A percentile compares a stretch with the other conserved stretches of the same genome.
Evolutionary conservation across 53 echinoderm and acorn worm species (phyloP).

Genomic region (Antedon mediterranea): DNA sequence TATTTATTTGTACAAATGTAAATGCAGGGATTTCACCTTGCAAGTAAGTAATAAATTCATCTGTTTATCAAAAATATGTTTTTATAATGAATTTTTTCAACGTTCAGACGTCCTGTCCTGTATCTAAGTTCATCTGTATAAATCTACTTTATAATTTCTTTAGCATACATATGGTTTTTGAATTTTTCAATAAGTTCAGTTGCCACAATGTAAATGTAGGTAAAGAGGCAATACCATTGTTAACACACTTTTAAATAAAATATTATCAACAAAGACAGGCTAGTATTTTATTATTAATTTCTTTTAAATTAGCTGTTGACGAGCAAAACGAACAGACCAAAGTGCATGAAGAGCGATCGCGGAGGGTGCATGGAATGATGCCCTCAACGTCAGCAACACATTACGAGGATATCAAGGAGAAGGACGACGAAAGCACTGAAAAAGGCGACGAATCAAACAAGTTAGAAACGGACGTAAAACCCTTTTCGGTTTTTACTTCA

Average conservation of each 20-base stretch:
- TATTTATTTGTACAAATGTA: background rate
- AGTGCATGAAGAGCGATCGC: conserved; percentile 60
- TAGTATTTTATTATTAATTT: background rate
- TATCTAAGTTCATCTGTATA: no score
- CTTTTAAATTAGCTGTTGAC: conserved; percentile 58
- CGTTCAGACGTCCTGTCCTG: no score
- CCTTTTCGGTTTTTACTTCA: conserved; percentile 9
- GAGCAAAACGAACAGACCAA: conserved; percentile 94
- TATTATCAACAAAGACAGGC: background rate
- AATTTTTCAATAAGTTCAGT: no score
- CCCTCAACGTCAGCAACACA: conserved; percentile 30
- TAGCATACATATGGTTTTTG: no score
- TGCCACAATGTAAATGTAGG: no score
- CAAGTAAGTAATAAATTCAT: background rate
- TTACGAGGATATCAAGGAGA: conserved; percentile 21
- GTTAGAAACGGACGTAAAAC: conserved; percentile 13
- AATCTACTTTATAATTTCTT: no score
- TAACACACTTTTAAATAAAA: background rate
- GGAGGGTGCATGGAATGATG: conserved; percentile 32
- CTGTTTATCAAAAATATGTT: background rate
- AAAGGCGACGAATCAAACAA: conserved; percentile 7
- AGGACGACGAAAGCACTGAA: conserved; percentile 2
- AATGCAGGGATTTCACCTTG: no score
- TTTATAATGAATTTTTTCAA: no score
- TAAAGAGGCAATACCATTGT: no score